Evolutionary conservation across 2,797 vertebrate genomes (phyloP).

Genomic region (Poeciliopsis turneri): DNA sequence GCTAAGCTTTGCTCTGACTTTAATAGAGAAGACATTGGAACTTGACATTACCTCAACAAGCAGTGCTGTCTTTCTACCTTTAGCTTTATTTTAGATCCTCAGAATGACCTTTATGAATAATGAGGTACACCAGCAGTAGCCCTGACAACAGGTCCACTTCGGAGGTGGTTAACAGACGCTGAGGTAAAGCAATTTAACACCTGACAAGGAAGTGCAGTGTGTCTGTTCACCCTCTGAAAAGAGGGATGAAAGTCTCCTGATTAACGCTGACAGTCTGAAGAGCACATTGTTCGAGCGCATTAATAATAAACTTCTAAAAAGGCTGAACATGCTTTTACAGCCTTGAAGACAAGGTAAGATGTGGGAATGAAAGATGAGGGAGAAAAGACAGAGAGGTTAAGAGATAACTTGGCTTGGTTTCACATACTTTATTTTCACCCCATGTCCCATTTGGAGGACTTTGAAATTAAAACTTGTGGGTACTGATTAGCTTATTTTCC

Average conservation of each 20-base stretch:
- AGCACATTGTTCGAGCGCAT: conserved; percentile 68
- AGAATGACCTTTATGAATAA: conserved; percentile 77
- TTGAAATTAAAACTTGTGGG: conserved; percentile 61
- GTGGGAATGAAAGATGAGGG: conserved; percentile 48
- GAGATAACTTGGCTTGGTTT: conserved; percentile 70
- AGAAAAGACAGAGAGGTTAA: conserved; percentile 57
- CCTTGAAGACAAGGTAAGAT: conserved; percentile 45
- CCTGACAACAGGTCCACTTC: conserved; percentile 59
- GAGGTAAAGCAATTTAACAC: conserved; percentile 59
- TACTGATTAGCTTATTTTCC: conserved; percentile 72
- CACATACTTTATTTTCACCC: conserved; percentile 67
- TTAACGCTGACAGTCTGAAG: conserved; percentile 70
- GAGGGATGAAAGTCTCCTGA: conserved; percentile 58
- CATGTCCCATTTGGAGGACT: conserved; percentile 75
- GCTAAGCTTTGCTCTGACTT: conserved; percentile 21
- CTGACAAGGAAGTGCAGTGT: conserved; percentile 55
- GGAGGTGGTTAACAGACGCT: conserved; percentile 49
- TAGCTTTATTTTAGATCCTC: conserved; percentile 49
- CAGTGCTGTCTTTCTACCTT: conserved; percentile 43
- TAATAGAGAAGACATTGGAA: neutral
- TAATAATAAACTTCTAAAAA: conserved; percentile 72
- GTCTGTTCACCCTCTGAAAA: conserved; percentile 49
- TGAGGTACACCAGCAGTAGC: conserved; percentile 66
- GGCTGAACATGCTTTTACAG: conserved; percentile 63
- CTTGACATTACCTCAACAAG: conserved; percentile 28